These are phyloP conservation scores for Quadriops clusia DNA, from an alignment of 2,888 invertebrate genomes.

Conservation along the genomic window DNA sequence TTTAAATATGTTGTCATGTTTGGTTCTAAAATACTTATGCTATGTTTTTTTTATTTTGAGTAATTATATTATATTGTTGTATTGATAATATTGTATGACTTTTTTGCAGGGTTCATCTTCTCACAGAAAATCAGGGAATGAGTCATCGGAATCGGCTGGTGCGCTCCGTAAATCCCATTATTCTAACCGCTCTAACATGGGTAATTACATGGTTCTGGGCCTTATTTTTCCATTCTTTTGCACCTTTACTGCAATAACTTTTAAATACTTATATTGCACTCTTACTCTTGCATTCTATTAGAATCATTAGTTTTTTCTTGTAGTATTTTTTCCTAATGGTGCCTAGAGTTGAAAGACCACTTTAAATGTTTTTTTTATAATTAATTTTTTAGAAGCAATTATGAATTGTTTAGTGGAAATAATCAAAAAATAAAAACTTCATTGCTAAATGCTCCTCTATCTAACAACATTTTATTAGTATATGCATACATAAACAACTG, in stretches of 20 bases:
- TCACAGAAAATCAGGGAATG: conserved; percentile 27
- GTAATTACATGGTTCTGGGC: conserved; percentile 38
- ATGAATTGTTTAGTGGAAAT: no score
- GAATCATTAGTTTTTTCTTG: no score
- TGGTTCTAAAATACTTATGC: no score
- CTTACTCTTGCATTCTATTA: no score
- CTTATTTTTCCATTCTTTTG: conserved; percentile 14
- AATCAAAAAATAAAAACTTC: no score
- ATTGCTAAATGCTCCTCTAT: no score
- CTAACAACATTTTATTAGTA: no score
- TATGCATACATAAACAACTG: no score
- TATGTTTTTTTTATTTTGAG: neutral
- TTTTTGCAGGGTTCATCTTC: conserved; percentile 36
- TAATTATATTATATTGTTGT: conserved; percentile 6
- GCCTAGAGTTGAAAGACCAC: no score
- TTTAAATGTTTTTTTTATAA: neutral
- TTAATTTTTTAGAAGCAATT: no score
- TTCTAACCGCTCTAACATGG: conserved; percentile 61
- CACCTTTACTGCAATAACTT: conserved; percentile 7
- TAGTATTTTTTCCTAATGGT: no score
- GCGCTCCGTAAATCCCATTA: conserved; percentile 65
- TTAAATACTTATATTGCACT: no score
- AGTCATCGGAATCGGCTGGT: conserved; percentile 43
- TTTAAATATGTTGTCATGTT: conserved; percentile 9
- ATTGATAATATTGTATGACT: conserved; percentile 16